Evolutionary conservation across 2,113 vertebrate genomes (phyloP).

Genomic region (Heloderma charlesbogerti): DNA sequence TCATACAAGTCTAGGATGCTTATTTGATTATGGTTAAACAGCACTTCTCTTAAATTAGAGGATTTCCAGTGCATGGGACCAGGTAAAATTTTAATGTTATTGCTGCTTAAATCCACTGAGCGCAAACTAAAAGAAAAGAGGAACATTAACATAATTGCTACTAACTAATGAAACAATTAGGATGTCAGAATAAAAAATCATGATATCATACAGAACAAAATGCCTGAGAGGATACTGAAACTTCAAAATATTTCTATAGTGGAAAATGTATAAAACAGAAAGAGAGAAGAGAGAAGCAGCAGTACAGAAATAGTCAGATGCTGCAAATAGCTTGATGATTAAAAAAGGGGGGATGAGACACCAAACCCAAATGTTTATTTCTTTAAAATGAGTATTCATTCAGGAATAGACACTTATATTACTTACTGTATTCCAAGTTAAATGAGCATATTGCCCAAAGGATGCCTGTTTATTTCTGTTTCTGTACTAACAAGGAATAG

Average conservation of each 20-base stretch:
- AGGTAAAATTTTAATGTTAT: constrained; percentile 83
- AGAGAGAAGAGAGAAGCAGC: background rate
- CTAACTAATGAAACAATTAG: background rate
- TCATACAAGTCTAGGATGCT: constrained; percentile 84
- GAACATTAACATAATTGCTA: background rate
- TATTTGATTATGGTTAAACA: constrained; percentile 92
- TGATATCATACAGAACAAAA: background rate
- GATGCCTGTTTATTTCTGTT: background rate
- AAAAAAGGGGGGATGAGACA: background rate
- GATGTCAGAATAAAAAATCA: background rate
- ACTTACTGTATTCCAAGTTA: background rate
- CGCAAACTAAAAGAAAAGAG: constrained; percentile 79
- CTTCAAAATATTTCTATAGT: background rate
- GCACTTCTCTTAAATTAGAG: constrained; percentile 88
- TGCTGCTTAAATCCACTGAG: constrained; percentile 91
- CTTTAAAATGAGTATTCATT: background rate
- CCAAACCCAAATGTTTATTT: background rate
- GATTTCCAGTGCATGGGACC: constrained; percentile 87
- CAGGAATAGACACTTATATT: constrained; percentile 1
- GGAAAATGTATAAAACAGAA: background rate
- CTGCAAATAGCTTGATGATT: background rate
- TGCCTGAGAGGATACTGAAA: background rate
- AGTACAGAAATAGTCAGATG: background rate
- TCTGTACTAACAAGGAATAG: no score
- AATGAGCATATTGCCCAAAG: background rate